Conservation (phyloP, 2,797 vertebrate species). For the Hyperoplus lanceolatus region DNA sequence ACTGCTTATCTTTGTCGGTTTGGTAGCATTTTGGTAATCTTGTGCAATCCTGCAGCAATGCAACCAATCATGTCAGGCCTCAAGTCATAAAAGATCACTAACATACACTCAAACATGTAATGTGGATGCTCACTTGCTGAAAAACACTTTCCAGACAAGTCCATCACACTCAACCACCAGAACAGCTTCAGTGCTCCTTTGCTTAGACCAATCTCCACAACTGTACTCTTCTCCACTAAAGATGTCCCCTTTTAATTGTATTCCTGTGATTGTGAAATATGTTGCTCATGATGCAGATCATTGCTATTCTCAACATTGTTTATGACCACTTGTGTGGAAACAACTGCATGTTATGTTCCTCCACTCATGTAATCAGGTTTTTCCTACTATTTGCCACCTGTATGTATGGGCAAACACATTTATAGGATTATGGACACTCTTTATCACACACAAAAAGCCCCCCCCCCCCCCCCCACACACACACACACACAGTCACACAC, state of each 20-base stretch:
- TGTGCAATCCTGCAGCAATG: conserved; percentile 51
- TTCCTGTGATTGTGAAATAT: background rate
- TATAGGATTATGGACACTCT: background rate
- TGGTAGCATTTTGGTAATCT: conserved; percentile 35
- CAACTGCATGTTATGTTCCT: background rate
- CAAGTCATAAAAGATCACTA: background rate
- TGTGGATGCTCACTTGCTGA: background rate
- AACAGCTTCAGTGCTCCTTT: background rate
- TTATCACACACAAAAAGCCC: background rate
- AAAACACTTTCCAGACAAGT: background rate
- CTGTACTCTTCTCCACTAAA: background rate
- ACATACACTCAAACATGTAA: background rate
- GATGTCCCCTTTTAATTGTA: background rate
- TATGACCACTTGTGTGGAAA: background rate
- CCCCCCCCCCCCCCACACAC: too few relatives aligned
- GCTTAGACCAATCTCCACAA: background rate
- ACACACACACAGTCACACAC: background rate
- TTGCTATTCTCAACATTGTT: too few relatives aligned
- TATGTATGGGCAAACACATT: background rate
- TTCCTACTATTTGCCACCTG: background rate
- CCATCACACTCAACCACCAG: too few relatives aligned
- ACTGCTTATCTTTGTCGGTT: conserved; percentile 57
- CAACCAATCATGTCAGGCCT: conserved; percentile 5
- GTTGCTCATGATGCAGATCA: background rate
- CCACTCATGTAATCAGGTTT: background rate